A percentile compares a stretch with the other conserved stretches of the same genome.
phyloP scores from a whole-genome alignment of 2,797 vertebrate species.

The Diplodus sargus region DNA sequence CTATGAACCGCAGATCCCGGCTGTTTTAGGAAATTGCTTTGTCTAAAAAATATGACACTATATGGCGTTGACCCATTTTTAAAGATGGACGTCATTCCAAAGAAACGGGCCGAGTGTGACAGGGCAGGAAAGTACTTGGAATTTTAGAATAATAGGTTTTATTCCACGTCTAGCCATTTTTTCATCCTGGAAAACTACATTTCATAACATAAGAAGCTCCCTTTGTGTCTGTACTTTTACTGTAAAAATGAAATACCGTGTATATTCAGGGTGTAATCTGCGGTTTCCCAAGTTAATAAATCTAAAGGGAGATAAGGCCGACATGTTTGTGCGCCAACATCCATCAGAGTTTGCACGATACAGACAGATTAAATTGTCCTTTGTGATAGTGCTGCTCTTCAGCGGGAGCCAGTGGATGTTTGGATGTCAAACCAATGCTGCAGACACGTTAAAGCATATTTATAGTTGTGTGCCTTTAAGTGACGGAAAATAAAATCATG shows the following conservation, averaged over 20 bases:
- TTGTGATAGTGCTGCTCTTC: background rate
- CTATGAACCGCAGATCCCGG: background rate
- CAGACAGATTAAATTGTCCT: too few species aligned
- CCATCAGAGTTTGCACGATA: background rate
- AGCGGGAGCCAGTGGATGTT: background rate
- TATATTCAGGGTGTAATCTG: too few species aligned
- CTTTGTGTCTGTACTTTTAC: background rate
- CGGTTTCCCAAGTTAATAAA: background rate
- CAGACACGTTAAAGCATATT: background rate
- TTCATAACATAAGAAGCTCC: background rate
- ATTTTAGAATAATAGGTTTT: background rate
- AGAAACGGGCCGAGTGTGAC: background rate
- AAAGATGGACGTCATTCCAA: background rate
- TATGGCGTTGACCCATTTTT: conserved; percentile 5
- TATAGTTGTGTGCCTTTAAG: background rate
- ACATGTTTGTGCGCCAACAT: background rate
- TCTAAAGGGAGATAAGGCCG: background rate
- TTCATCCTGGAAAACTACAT: too few species aligned
- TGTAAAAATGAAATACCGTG: background rate
- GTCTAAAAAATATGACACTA: background rate
- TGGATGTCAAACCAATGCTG: background rate
- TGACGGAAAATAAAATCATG: background rate
- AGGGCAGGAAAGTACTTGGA: background rate
- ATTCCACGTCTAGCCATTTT: too few species aligned
- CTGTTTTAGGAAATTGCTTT: background rate